Evolutionary conservation across 1,140 invertebrate genomes (phyloP).

Genomic region (Cotesia vestalis): DNA sequence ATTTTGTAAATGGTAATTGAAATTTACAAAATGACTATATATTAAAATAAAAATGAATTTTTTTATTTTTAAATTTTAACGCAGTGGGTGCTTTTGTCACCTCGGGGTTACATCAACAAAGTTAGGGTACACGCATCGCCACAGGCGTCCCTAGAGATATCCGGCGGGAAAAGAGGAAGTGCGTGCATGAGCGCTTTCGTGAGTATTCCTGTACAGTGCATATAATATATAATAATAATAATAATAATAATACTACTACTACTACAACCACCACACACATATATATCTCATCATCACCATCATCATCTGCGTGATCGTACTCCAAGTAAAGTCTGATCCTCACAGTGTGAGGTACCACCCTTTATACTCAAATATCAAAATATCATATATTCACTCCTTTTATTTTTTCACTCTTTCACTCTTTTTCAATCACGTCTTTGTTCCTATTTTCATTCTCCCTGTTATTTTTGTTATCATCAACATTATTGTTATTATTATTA

Average conservation of each 20-base stretch:
- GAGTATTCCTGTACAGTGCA: conserved; percentile 27
- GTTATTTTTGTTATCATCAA: too few relatives aligned
- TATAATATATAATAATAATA: conserved; percentile 24
- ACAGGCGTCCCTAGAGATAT: conserved; percentile 32
- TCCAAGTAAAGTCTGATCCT: not conserved
- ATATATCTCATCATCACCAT: too few relatives aligned
- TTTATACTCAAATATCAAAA: not conserved
- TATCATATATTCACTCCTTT: conserved; percentile 14
- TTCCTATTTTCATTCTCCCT: not conserved
- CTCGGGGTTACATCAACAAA: conserved; percentile 28
- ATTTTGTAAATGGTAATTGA: too few relatives aligned
- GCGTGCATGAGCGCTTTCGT: conserved; percentile 26
- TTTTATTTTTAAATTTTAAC: conserved; percentile 5
- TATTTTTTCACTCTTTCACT: not conserved
- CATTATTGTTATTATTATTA: too few relatives aligned
- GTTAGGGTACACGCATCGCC: conserved; percentile 15
- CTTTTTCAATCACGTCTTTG: conserved; percentile 3
- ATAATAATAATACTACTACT: conserved; percentile 13
- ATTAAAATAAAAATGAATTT: conserved; percentile 14
- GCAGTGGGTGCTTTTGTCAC: conserved; percentile 3
- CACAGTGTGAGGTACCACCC: not conserved
- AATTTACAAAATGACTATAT: too few relatives aligned
- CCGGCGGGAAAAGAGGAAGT: conserved; percentile 11
- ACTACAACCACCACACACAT: too few relatives aligned
- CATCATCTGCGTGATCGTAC: conserved; percentile 8